These are phyloP conservation scores for Trichopria drosophilae DNA, from an alignment of 2,888 invertebrate species.

Conservation along the genomic window DNA sequence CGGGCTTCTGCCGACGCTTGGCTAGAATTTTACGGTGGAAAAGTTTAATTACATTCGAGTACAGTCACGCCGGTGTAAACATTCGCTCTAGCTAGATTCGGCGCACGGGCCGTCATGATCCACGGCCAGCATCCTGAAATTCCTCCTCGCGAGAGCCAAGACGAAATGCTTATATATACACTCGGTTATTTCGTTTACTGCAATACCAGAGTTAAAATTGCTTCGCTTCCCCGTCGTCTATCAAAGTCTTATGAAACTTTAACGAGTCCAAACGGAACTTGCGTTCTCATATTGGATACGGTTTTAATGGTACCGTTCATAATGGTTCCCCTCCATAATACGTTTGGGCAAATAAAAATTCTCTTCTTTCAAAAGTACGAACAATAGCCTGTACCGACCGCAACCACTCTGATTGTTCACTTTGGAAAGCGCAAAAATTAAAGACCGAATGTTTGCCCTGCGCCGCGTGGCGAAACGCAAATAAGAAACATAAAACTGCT, in stretches of 20 bases:
- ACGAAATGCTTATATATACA: conserved; percentile 22
- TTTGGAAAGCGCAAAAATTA: no score
- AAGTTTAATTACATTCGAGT: conserved; percentile 42
- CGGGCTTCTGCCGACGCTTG: conserved; percentile 10
- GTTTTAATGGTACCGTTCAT: no score
- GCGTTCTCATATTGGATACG: no score
- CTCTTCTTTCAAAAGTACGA: no score
- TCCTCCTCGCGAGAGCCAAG: conserved; percentile 5
- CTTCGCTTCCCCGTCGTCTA: conserved; percentile 37
- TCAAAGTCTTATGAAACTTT: conserved; percentile 51
- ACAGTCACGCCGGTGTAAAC: conserved; percentile 36
- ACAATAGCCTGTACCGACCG: no score
- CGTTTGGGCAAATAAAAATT: no score
- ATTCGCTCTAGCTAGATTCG: conserved; percentile 24
- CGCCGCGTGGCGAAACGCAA: no score
- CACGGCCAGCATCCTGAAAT: conserved; percentile 5
- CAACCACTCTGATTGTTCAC: no score
- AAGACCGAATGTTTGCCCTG: no score
- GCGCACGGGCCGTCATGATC: conserved; percentile 3
- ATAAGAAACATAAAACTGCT: no score
- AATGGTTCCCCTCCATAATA: no score
- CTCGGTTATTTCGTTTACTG: conserved; percentile 20
- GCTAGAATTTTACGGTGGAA: conserved; percentile 39
- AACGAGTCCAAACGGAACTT: no score
- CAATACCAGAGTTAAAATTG: conserved; percentile 31